Base-by-base conservation (phyloP, 2,888 invertebrate species). In the Busseola fusca region DNA sequence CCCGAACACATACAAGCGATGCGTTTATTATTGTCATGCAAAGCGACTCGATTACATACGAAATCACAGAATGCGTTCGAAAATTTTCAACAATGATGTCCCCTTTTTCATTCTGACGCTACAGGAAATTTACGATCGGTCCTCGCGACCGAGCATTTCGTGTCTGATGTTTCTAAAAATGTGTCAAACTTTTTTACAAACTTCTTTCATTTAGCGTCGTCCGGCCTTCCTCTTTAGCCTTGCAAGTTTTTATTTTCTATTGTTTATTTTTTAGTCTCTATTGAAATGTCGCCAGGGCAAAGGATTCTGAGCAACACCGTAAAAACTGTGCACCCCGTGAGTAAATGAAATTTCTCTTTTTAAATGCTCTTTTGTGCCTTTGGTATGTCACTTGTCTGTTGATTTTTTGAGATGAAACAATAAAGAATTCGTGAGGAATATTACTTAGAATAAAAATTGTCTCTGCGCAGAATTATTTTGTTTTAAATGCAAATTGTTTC, bases 151-250 rank as follows among this genome's bases (percentile, higher is more conserved):
- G 91, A 91, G 91, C 93, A 92, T 91, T 93, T 93, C 94, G 93
- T 92, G 95, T 93, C 93, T 93, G 95, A 94, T 94, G 95, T 93
- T 94, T 94, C 94, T 94, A 95, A 95, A 95, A 95, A 95, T 95
- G 95, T 95, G 95, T 95, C 95, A 95, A 95, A 95, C 91, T 94
- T 95, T 91, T 95, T 95, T 94, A 95, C 93, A 90, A 94, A 94
- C 91, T 94, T 95, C 95, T 94, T 95, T 95, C 94, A 95, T 95
- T 95, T 94, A 92, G 91, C 89, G 88, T 88, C 90, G 93, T 92
- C 93, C 93, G 93, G 91, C 94, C 94, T 94, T 94, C 92, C 91
- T 91, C 88, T 91, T 92, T 90, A 92, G 93, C 92, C 92, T 94
- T 94, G 93, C 88, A 87, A 89, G 89, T 88, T 92, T 93, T 94